Evolutionary conservation across 2,113 vertebrate genomes (phyloP).

Genomic region (Silurus asotus): DNA sequence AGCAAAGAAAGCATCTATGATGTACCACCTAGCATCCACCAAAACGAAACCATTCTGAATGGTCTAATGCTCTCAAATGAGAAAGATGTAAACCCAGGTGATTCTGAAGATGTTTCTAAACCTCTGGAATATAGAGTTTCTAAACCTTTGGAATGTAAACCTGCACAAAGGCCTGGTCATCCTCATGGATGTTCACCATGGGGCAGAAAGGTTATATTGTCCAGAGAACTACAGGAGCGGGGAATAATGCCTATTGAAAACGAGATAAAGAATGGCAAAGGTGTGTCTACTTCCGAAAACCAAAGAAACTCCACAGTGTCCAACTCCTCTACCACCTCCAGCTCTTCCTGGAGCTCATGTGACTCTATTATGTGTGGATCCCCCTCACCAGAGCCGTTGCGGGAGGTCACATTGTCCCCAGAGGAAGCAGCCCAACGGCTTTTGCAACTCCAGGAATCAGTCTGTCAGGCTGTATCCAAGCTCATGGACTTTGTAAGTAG

Average conservation of each 20-base stretch:
- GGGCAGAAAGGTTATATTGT: constrained; percentile 46
- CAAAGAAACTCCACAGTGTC: constrained; percentile 77
- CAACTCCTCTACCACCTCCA: constrained; percentile 69
- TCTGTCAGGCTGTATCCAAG: constrained; percentile 73
- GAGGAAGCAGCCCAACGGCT: constrained; percentile 74
- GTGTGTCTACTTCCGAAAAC: constrained; percentile 63
- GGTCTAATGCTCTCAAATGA: constrained; percentile 55
- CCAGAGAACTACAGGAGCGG: neutral
- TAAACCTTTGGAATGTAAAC: constrained; percentile 61
- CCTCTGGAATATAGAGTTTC: constrained; percentile 64
- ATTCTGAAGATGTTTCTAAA: constrained; percentile 57
- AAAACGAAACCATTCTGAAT: constrained; percentile 54
- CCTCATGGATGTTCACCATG: constrained; percentile 62
- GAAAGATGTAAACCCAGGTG: neutral
- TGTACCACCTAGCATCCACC: constrained; percentile 56
- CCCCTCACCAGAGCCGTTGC: constrained; percentile 68
- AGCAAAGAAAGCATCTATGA: constrained; percentile 53
- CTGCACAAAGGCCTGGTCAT: constrained; percentile 70
- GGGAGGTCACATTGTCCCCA: constrained; percentile 73
- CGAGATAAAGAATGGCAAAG: constrained; percentile 19
- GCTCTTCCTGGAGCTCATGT: constrained; percentile 73
- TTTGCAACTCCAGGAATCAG: constrained; percentile 75
- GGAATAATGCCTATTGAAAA: constrained; percentile 40
- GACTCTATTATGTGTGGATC: constrained; percentile 69
- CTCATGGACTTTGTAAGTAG: constrained; percentile 92